phyloP scores from a whole-genome alignment of 2,797 vertebrate genomes.

The Dermochelys coriacea region DNA sequence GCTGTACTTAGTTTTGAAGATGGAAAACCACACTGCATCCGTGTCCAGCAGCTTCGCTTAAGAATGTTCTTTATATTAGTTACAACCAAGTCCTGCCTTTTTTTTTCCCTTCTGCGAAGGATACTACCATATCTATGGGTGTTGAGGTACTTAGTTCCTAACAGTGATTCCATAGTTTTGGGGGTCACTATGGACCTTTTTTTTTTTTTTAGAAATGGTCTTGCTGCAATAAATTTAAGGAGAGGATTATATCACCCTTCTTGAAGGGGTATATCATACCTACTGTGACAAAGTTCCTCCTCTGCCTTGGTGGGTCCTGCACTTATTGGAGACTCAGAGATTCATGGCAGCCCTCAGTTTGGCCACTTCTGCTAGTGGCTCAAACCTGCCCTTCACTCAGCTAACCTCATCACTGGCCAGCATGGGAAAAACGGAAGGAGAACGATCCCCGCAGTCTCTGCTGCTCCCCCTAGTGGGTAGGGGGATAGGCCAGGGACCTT shows the following conservation, averaged over 20 bases:
- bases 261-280: background rate
- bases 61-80: background rate
- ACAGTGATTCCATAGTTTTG: background rate
- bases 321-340: too few relatives aligned
- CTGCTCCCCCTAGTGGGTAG: too few relatives aligned
- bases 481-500: too few relatives aligned
- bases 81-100: background rate
- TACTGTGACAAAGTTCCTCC: background rate
- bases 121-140: background rate
- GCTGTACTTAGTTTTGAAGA: background rate
- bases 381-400: too few relatives aligned
- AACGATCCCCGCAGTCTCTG: too few relatives aligned
- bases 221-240: constrained; percentile 2
- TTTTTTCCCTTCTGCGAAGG: too few relatives aligned
- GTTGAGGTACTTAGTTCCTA: background rate
- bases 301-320: too few relatives aligned
- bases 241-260: background rate
- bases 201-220: background rate
- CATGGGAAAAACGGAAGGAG: too few relatives aligned
- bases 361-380: too few relatives aligned
- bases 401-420: too few relatives aligned
- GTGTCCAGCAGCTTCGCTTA: background rate
- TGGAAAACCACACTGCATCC: background rate
- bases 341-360: too few relatives aligned
- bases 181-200: too few relatives aligned